phyloP scores from a whole-genome alignment of 2,113 vertebrate species.

The Anseranas semipalmata region DNA sequence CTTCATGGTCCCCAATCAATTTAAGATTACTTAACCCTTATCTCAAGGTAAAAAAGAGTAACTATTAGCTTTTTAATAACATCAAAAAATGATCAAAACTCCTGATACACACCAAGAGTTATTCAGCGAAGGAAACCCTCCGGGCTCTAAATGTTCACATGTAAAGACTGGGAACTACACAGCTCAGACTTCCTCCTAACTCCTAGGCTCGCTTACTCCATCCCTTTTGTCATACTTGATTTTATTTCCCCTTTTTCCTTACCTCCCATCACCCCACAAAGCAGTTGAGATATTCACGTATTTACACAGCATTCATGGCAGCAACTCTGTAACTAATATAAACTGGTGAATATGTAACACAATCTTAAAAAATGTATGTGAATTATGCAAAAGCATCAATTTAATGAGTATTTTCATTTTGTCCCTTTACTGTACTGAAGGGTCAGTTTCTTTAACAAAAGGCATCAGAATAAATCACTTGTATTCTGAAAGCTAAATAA shows the following conservation, averaged over 20 bases:
- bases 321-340: neutral
- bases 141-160: neutral
- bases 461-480: neutral
- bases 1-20: neutral
- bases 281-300: neutral
- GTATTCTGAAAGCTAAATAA: neutral
- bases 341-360: neutral
- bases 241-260: neutral
- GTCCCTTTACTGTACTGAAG: neutral
- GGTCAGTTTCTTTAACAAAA: slow-evolving; percentile 5
- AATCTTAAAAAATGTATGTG: slow-evolving; percentile 3
- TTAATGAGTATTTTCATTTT: neutral
- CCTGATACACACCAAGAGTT: neutral
- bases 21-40: neutral
- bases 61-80: neutral
- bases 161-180: neutral
- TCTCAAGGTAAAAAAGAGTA: neutral
- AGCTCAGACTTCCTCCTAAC: neutral
- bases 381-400: neutral
- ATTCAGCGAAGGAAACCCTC: neutral
- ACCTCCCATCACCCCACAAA: neutral
- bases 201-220: neutral
- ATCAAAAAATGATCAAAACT: neutral
- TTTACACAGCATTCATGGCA: neutral
- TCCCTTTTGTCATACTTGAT: neutral